A percentile compares a stretch with the other conserved stretches of the same genome.
These are phyloP conservation scores for Euzetes globulus DNA, from an alignment of 2,888 invertebrate genomes.

Conservation along the genomic window DNA sequence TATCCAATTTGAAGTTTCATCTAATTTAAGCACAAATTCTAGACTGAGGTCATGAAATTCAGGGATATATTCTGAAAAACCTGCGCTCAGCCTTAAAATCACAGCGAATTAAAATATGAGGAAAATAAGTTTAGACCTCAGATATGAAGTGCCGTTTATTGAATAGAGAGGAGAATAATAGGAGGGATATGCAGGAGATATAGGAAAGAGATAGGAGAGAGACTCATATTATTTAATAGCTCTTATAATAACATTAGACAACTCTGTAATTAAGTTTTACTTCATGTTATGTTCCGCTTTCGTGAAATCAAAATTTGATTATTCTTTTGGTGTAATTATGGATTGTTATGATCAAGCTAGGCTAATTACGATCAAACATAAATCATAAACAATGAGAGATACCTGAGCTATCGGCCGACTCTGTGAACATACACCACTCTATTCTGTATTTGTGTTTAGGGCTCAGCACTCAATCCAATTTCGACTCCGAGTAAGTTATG, in stretches of 20 bases:
- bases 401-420: not conserved
- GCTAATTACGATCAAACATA: slow-evolving; percentile 22
- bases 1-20: not conserved
- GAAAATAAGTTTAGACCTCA: not conserved
- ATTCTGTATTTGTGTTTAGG: not conserved
- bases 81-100: not conserved
- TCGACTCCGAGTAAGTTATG: not conserved
- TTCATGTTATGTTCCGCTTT: not conserved
- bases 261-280: slow-evolving; percentile 2
- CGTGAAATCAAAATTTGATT: slow-evolving; percentile 25
- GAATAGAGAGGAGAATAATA: too few species aligned
- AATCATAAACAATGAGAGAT: slow-evolving; percentile 29
- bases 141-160: too few species aligned
- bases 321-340: slow-evolving; percentile 21
- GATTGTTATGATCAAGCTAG: slow-evolving; percentile 17
- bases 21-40: not conserved
- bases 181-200: not conserved
- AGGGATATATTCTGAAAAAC: not conserved
- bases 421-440: not conserved
- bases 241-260: slow-evolving; percentile 7
- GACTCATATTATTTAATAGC: slow-evolving; percentile 13
- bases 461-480: not conserved
- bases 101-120: not conserved
- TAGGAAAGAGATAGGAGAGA: slow-evolving; percentile 11
- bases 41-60: slow-evolving; percentile 1